Percentiles rank a stretch among this genome's conserved stretches.
Evolutionary conservation across 2,113 vertebrate species (phyloP).

Genomic region (Mormyrus lacerda): DNA sequence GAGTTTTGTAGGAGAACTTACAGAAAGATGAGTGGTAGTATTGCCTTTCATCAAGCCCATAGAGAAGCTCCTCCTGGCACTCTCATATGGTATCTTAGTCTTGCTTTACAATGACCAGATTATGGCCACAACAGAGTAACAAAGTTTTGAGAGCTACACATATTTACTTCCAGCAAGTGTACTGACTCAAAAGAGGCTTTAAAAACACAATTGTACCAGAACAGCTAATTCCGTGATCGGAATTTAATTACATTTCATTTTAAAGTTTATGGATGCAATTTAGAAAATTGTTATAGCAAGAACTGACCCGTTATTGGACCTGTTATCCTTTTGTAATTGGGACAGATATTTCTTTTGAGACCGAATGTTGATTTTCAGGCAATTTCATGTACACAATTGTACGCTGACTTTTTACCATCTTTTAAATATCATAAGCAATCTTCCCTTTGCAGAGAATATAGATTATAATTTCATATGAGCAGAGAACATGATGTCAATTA

Average conservation of each 20-base stretch:
- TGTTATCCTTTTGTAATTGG: neutral
- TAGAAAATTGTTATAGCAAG: slow-evolving; percentile 13
- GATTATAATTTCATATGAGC: slow-evolving; percentile 16
- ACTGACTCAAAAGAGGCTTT: neutral
- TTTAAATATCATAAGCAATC: slow-evolving; percentile 11
- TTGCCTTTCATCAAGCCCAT: neutral
- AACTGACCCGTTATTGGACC: slow-evolving; percentile 2
- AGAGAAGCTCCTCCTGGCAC: neutral
- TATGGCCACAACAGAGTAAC: neutral
- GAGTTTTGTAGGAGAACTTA: neutral
- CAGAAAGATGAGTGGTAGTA: neutral
- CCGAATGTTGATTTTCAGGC: slow-evolving; percentile 6
- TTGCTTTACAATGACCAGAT: neutral
- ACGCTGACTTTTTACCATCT: neutral
- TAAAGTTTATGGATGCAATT: slow-evolving; percentile 1
- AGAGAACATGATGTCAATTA: slow-evolving; percentile 14
- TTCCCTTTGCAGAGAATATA: neutral
- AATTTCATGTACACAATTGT: slow-evolving; percentile 4
- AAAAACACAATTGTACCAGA: slow-evolving; percentile 6
- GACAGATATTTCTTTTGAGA: slow-evolving; percentile 1
- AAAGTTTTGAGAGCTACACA: neutral
- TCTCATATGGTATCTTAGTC: neutral
- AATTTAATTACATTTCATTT: slow-evolving; percentile 12
- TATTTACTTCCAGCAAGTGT: neutral
- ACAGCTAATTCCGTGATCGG: neutral